Conservation (phyloP, 2,888 invertebrate species). For the Yponomeuta malinellus region DNA sequence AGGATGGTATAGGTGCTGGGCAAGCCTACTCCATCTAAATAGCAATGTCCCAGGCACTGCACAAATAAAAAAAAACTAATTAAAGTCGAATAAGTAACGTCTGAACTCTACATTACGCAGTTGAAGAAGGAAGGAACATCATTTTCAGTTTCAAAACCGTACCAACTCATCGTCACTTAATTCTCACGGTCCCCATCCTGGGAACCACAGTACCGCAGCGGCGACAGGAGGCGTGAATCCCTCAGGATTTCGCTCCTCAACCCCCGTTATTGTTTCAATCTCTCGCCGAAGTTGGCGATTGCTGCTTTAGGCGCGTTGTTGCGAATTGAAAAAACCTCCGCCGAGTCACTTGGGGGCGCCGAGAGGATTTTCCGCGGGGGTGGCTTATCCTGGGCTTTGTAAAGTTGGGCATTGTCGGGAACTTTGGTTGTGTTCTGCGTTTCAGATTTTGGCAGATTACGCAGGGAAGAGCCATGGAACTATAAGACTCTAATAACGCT, state of each 20-base stretch:
- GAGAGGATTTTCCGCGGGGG: neutral
- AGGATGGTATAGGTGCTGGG: no score
- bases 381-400: neutral
- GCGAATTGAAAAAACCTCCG: conserved; percentile 37
- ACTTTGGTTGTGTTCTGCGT: neutral
- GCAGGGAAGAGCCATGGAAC: no score
- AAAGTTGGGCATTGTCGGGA: neutral
- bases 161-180: neutral
- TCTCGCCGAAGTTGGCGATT: conserved; percentile 40
- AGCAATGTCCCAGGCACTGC: no score
- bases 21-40: no score
- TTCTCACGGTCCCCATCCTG: neutral
- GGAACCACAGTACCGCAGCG: conserved; percentile 11
- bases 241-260: conserved; percentile 46
- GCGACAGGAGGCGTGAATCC: conserved; percentile 33
- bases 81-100: no score
- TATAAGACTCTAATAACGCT: no score
- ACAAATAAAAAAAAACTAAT: no score
- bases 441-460: neutral
- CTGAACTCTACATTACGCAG: no score
- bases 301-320: conserved; percentile 20
- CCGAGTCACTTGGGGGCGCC: neutral
- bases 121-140: no score
- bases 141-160: neutral
- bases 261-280: conserved; percentile 71